phyloP scores from a whole-genome alignment of 1,140 invertebrate genomes.

The Trichonephila inaurata region DNA sequence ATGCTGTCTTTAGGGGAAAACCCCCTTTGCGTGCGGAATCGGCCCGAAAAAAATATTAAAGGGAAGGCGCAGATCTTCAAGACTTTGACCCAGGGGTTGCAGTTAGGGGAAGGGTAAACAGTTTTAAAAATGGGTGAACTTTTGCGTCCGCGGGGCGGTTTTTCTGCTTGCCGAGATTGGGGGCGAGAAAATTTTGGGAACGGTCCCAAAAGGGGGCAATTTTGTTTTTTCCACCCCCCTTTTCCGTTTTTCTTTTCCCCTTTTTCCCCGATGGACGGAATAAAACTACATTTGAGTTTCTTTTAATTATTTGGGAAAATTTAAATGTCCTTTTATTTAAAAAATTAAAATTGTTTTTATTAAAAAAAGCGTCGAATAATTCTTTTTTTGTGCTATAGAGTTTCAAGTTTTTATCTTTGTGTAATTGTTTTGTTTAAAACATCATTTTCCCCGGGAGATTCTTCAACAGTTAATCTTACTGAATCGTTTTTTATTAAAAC shows the following conservation, averaged over 20 bases:
- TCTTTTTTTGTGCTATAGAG: too few relatives aligned
- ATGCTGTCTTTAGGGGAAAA: constrained; percentile 69
- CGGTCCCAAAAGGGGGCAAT: constrained; percentile 40
- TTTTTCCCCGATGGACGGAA: background rate
- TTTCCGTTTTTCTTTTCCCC: background rate
- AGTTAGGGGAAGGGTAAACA: constrained; percentile 57
- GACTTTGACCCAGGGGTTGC: constrained; percentile 48
- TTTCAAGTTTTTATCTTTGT: too few relatives aligned
- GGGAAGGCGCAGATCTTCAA: constrained; percentile 31
- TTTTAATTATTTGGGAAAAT: too few relatives aligned
- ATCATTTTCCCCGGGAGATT: too few relatives aligned
- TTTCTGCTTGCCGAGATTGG: constrained; percentile 38
- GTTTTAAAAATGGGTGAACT: constrained; percentile 57
- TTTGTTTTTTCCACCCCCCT: background rate
- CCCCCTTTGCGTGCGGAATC: constrained; percentile 53
- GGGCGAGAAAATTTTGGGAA: constrained; percentile 46
- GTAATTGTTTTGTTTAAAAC: too few relatives aligned
- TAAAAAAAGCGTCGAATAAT: background rate
- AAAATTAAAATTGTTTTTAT: too few relatives aligned
- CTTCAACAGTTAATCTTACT: too few relatives aligned
- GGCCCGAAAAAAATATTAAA: constrained; percentile 56
- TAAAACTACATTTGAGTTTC: background rate
- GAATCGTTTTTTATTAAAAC: too few relatives aligned
- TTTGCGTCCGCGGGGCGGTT: constrained; percentile 57
- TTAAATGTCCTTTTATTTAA: too few relatives aligned